Evolutionary conservation across 2,113 vertebrate species (phyloP).

Genomic region (Zingel zingel): DNA sequence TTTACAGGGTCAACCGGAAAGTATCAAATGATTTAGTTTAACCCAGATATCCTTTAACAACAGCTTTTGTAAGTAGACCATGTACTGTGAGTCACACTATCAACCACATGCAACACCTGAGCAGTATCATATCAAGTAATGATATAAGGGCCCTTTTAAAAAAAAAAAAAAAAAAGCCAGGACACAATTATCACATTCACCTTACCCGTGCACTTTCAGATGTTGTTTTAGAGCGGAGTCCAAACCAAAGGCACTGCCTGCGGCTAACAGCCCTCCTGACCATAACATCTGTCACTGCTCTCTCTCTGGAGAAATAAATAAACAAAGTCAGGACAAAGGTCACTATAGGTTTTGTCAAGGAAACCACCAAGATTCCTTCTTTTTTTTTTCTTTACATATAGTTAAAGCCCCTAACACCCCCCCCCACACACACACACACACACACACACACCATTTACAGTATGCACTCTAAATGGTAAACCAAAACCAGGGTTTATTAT

Average conservation of each 20-base stretch:
- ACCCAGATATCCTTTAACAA: constrained; percentile 5
- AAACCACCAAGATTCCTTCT: constrained; percentile 53
- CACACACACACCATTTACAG: too few species aligned
- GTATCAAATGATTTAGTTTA: constrained; percentile 4
- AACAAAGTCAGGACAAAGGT: constrained; percentile 84
- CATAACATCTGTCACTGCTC: constrained; percentile 79
- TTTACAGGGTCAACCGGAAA: not conserved
- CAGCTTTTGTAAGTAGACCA: constrained; percentile 17
- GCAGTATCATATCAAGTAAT: constrained; percentile 25
- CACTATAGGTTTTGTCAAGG: constrained; percentile 75
- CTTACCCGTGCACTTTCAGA: constrained; percentile 82
- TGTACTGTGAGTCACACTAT: constrained; percentile 13
- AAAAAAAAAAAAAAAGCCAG: not conserved
- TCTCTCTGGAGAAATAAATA: constrained; percentile 81
- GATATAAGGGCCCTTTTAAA: not conserved
- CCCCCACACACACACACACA: too few species aligned
- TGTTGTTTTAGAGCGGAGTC: constrained; percentile 84
- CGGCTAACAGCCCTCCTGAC: constrained; percentile 77
- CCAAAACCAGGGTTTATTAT: constrained; percentile 10
- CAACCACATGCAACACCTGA: constrained; percentile 29
- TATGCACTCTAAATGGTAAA: constrained; percentile 32
- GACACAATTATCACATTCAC: constrained; percentile 62
- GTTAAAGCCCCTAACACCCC: too few species aligned
- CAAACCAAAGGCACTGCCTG: constrained; percentile 81
- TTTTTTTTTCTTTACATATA: constrained; percentile 56